Base-by-base conservation (phyloP, 2,113 vertebrate species). In the Dunckerocampus dactyliophorus region DNA sequence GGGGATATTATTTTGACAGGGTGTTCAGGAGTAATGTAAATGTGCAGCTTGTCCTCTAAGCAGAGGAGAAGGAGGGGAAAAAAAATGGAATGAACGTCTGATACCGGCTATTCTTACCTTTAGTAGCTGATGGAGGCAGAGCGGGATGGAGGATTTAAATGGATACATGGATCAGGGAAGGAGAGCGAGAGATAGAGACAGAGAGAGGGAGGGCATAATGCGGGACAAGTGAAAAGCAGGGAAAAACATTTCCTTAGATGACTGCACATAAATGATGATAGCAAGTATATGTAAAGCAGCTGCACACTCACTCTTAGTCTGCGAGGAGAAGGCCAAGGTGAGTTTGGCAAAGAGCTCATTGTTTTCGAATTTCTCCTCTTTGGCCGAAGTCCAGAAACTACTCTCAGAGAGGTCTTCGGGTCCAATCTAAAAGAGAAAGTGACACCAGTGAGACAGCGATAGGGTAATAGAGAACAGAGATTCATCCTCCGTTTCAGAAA, bases 271-370 rank as follows among this genome's bases (percentile, higher is more conserved):
- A 78, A 55, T 51, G 65, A 71, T 52, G 50, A 68, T 14, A 51
- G 47, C 2, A 34, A 24, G 45, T 8, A 57, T 21, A 42, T 42
- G 42, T 55, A 46, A 67, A 52, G 52, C 65, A 16, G 43, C 8
- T 21, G 59, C 49, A 77, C 52, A 93, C 95, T 94, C 74, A 97
- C 94, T 77, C 78, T 93, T 95, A 59, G 89, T 90, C 86, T 94
- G 94, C 4, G 93, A 87, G 69, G 93, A 94, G 84, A 97, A 97
- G 63, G 90, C 45, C 66, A 92, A 69, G 7, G 91, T 93, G 59
- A 97, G 91, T 87, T 92, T 95, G 84, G 95, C 92, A 59, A 97
- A 94, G 61, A 97, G 93, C 57, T 97, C 94, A 13, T 86, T 91
- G 82, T 83, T 93, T 85, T 94, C 93, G 87, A 89, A 96, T 57